Base-by-base conservation (phyloP, 2,797 vertebrate genomes). In the Botia almorhae region DNA sequence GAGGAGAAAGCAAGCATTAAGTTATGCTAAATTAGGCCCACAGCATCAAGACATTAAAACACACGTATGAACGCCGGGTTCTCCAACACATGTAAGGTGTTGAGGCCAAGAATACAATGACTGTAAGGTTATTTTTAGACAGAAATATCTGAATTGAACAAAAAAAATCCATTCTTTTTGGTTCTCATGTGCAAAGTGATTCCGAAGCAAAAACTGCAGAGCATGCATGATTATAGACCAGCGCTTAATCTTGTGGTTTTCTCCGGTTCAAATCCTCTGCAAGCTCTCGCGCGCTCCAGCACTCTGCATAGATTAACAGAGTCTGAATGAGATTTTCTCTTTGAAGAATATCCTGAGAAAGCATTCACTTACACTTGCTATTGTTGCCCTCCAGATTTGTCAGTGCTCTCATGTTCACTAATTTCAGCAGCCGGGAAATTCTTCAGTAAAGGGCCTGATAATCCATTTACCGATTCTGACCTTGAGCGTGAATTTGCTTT, bases 291-390 rank as follows among this genome's bases (percentile, higher is more conserved):
- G 74, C 67, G 60, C 56, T 76, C 68, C 60, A 63, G 19, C 77
- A 80, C 82, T 80, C 74, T 64, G 58, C 65, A 69, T 75, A 87
- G 83, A 86, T 87, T 84, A 83, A 69, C 69, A 78, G 46, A 39
- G 78, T 80, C 21, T 55, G 55, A 84, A 86, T 78, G 67, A 85
- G 78, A 70, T 83, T 55, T 77, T 78, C 74, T 48, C 72, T 80
- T 80, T 79, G 79, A 81, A 85, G 84, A 85, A 82, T 78, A 74
- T 84, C 81, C 81, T 85, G 71, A 82, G 83, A 86, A 85, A 84
- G 82, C 69, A 81, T 79, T 81, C 69, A 78, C 68, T 83, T 81
- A 55, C 75, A 81, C 39, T 64, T 63, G 72, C 53, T 69, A 78
- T 68, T 84, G 74, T 83, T 81, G 69, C 80, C 69, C 74, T 78